These are phyloP conservation scores for Spatulosminthurus flaviceps DNA, from an alignment of 2,888 invertebrate genomes.

Conservation along the genomic window DNA sequence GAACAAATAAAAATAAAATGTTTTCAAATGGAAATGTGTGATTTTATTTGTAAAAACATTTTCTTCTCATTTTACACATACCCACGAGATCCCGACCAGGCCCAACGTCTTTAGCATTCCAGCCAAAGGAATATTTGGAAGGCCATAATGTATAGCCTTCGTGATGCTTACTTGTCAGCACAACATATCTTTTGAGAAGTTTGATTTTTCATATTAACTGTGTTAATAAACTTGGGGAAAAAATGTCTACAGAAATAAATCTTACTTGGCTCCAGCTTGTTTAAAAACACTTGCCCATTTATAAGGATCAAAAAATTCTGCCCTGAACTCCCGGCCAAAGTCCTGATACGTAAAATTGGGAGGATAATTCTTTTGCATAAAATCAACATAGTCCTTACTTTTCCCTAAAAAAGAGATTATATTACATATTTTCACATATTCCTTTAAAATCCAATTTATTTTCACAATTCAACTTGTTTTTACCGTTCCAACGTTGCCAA, in stretches of 20 bases:
- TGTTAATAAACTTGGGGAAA: too few relatives aligned
- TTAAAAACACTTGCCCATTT: conserved; percentile 85
- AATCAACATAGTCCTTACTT: conserved; percentile 67
- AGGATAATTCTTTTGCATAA: conserved; percentile 84
- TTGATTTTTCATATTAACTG: too few relatives aligned
- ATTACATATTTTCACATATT: not conserved
- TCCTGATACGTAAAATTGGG: conserved; percentile 90
- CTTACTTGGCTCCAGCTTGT: conserved; percentile 85
- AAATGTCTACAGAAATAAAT: too few relatives aligned
- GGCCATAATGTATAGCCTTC: conserved; percentile 69
- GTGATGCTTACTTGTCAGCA: conserved; percentile 69
- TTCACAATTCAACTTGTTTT: not conserved
- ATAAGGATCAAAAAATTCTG: conserved; percentile 86
- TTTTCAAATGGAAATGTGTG: too few relatives aligned
- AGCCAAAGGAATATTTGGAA: conserved; percentile 68
- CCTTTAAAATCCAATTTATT: too few relatives aligned
- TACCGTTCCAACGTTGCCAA: conserved; percentile 81
- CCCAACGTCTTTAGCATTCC: conserved; percentile 69
- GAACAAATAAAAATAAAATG: too few relatives aligned
- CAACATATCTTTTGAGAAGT: conserved; percentile 67
- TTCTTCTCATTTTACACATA: conserved; percentile 4
- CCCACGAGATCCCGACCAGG: conserved; percentile 68
- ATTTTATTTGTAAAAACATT: too few relatives aligned
- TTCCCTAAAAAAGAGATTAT: not conserved
- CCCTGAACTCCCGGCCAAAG: conserved; percentile 87